Evolutionary conservation across 2,888 invertebrate genomes (phyloP).

Genomic region (Hemicrepidius hirtus): DNA sequence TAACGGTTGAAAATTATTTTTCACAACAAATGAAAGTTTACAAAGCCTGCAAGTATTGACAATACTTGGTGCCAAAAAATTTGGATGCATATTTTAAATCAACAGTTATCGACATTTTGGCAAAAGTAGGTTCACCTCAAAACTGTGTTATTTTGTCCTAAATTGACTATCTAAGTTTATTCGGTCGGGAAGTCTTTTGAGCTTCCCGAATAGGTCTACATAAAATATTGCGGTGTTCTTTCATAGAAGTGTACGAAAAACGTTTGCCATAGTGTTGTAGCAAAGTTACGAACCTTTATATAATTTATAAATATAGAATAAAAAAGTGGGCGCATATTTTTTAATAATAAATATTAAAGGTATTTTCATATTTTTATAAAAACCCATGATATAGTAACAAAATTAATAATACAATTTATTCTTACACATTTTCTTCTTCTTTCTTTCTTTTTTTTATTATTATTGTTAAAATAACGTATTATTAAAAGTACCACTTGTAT

Average conservation of each 20-base stretch:
- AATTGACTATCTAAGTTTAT: conserved; percentile 30
- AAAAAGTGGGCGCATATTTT: conserved; percentile 31
- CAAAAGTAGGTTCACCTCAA: conserved; percentile 34
- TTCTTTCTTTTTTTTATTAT: no score
- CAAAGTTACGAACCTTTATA: neutral
- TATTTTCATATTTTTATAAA: conserved; percentile 13
- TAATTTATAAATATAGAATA: conserved; percentile 35
- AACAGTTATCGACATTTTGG: conserved; percentile 31
- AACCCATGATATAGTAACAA: conserved; percentile 35
- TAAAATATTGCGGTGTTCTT: conserved; percentile 36
- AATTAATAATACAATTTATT: conserved; percentile 37
- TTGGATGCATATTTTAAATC: conserved; percentile 19
- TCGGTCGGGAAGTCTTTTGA: neutral
- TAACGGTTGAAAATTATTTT: no score
- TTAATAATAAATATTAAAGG: conserved; percentile 36
- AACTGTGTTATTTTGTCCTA: conserved; percentile 31
- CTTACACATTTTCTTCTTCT: conserved; percentile 3
- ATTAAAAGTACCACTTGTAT: conserved; percentile 27
- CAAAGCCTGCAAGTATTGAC: conserved; percentile 30
- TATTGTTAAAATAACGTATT: conserved; percentile 22
- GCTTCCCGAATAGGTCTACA: conserved; percentile 24
- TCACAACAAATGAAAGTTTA: conserved; percentile 3
- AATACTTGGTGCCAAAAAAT: conserved; percentile 37
- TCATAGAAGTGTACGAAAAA: conserved; percentile 20
- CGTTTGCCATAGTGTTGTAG: conserved; percentile 1